Evolutionary conservation across 2,888 invertebrate species (phyloP), one percentile per base, ranked within the genome.

Genomic region (Agapetus fuscipes): DNA sequence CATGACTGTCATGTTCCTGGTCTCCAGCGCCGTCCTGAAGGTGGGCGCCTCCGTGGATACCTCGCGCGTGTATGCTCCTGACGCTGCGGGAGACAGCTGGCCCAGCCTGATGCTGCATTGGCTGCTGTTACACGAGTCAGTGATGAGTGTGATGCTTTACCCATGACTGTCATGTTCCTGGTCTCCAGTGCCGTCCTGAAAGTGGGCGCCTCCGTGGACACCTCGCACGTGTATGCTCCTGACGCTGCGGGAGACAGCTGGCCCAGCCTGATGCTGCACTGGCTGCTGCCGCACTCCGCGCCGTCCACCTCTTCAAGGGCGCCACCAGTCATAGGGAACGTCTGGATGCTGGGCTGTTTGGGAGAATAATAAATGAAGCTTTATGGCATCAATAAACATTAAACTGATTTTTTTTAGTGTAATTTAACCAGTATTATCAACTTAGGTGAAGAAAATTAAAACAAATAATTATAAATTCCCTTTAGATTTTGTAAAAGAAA

Each of bases 11-110:
- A 71, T 60, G 49, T 66, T 65, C 39, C 61, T 61, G 11, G 62
- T 63, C 43, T 61, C 58, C 11, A 65, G 61, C 3, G 60, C 66
- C 17, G 66, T 55, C 37, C 62, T 54, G 49, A 70, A 71, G 13
- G 63, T 58, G 1, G 70, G 71, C 2, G 62, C 64, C 51, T 72
- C 69, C 31, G 65, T 63, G 35, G 71, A 71, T n/a, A 72, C 64
- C 51, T 72, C 72, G 50, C 71, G 72, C 30, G 66, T 54, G 53
- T 70, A 72, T 6, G 62, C 61, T 5, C 45, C 45, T 12, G 45
- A 45, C n/a, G 39, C 45, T 9, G 33, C 52, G 48, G 60, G 53
- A 28, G 56, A 56, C 24, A 70, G 54, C 9, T 61, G 53, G 12
- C 52, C 55, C 17, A 71, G 54, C 11, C 54, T 54, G 32, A 70